Percentiles rank a stretch among this genome's conserved stretches.
Conservation (phyloP, 2,888 invertebrate genomes). For the Portevinia maculata region DNA sequence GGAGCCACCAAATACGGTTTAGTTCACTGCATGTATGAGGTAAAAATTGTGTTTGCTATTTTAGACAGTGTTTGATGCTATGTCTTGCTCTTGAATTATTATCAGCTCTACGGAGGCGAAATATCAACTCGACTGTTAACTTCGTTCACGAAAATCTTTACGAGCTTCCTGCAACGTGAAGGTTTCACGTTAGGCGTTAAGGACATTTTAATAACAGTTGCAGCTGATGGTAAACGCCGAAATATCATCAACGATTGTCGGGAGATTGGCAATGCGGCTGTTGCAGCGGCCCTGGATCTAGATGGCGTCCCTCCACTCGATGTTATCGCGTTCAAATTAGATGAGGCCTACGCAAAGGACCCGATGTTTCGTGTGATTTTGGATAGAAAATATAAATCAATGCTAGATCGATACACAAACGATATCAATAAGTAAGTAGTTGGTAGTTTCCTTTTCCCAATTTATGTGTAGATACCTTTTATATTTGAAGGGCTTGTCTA, state of each 20-base stretch:
- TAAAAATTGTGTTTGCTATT: too few relatives aligned
- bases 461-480: neutral
- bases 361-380: slow-evolving; percentile 90
- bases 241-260: slow-evolving; percentile 87
- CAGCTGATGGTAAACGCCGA: slow-evolving; percentile 89
- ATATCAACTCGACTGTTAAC: slow-evolving; percentile 92
- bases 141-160: slow-evolving; percentile 96
- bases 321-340: slow-evolving; percentile 87
- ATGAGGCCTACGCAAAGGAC: slow-evolving; percentile 88
- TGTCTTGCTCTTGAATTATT: neutral
- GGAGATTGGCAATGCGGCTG: slow-evolving; percentile 86
- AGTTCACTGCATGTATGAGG: slow-evolving; percentile 96
- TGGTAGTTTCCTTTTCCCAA: neutral
- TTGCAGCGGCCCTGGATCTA: slow-evolving; percentile 88
- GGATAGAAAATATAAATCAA: slow-evolving; percentile 92
- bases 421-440: slow-evolving; percentile 90
- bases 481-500: slow-evolving; percentile 86
- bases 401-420: slow-evolving; percentile 93
- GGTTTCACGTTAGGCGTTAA: slow-evolving; percentile 98
- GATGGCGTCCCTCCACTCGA: slow-evolving; percentile 85
- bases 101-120: slow-evolving; percentile 93
- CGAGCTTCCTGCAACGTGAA: slow-evolving; percentile 92
- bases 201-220: slow-evolving; percentile 92
- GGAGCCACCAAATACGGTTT: slow-evolving; percentile 97
- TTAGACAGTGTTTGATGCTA: too few relatives aligned